These are phyloP conservation scores for Lottia gigantea DNA, from an alignment of 2,888 invertebrate species.

Conservation along the genomic window DNA sequence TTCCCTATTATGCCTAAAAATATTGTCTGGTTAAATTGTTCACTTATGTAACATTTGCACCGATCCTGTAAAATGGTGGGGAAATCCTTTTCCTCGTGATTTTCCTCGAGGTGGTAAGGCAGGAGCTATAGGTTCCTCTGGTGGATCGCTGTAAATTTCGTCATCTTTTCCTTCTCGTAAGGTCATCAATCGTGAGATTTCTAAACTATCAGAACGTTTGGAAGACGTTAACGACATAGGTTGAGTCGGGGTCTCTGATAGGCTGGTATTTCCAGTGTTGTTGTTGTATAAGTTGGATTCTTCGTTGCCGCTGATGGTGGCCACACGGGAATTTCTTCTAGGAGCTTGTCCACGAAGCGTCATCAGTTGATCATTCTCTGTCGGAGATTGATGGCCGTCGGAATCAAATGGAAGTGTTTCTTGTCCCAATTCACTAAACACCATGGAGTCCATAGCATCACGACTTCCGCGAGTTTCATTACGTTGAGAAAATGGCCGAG, in stretches of 20 bases:
- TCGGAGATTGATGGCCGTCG: neutral
- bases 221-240: neutral
- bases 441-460: conserved; percentile 49
- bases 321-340: conserved; percentile 26
- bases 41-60: neutral
- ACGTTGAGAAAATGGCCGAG: conserved; percentile 26
- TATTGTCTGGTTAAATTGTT: neutral
- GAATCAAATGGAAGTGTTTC: conserved; percentile 5
- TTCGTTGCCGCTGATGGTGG: neutral
- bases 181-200: neutral
- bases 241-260: too few species aligned
- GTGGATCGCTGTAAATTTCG: neutral
- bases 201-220: neutral
- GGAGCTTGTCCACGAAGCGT: neutral
- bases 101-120: conserved; percentile 4
- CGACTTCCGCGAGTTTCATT: conserved; percentile 34
- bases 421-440: conserved; percentile 51
- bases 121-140: neutral
- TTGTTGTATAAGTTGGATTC: neutral
- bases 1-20: too few species aligned
- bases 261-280: neutral
- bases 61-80: neutral
- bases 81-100: neutral
- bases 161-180: neutral
- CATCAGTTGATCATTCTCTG: conserved; percentile 16